phyloP scores from a whole-genome alignment of 2,113 vertebrate species.

The Saccopteryx bilineata region DNA sequence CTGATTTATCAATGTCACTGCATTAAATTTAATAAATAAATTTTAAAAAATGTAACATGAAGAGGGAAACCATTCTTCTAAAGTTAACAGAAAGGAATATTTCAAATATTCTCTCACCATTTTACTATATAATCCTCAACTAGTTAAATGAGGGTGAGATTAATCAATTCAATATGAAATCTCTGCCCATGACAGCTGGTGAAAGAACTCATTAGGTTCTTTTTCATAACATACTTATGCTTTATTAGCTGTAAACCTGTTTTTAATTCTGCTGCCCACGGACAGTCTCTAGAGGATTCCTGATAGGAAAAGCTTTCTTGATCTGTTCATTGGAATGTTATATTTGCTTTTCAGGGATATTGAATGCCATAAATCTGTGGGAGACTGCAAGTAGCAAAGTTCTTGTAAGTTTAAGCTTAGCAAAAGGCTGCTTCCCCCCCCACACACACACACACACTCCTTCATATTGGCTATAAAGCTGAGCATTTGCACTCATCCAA shows the following conservation, averaged over 20 bases:
- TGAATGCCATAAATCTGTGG: slow-evolving; percentile 31
- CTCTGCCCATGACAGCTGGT: slow-evolving; percentile 44
- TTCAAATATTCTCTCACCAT: neutral
- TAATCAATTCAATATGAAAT: slow-evolving; percentile 57
- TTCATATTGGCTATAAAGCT: no score
- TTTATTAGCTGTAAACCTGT: slow-evolving; percentile 62
- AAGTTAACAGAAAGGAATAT: neutral
- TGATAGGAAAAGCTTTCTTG: slow-evolving; percentile 24
- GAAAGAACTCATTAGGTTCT: slow-evolving; percentile 45
- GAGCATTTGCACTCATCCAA: no score
- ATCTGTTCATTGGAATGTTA: slow-evolving; percentile 38
- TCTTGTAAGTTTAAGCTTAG: no score
- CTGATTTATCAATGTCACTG: no score
- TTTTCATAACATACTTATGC: slow-evolving; percentile 37
- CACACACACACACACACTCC: no score
- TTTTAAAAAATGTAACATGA: no score
- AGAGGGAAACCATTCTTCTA: neutral
- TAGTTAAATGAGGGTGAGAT: neutral
- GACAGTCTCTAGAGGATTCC: neutral
- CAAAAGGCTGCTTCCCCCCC: no score
- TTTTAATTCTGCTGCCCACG: neutral
- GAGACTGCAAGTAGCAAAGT: no score
- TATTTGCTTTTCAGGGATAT: slow-evolving; percentile 46
- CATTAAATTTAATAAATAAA: no score
- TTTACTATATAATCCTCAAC: neutral